Evolutionary conservation across 2,888 invertebrate species (phyloP).

Genomic region (Nezara viridula): DNA sequence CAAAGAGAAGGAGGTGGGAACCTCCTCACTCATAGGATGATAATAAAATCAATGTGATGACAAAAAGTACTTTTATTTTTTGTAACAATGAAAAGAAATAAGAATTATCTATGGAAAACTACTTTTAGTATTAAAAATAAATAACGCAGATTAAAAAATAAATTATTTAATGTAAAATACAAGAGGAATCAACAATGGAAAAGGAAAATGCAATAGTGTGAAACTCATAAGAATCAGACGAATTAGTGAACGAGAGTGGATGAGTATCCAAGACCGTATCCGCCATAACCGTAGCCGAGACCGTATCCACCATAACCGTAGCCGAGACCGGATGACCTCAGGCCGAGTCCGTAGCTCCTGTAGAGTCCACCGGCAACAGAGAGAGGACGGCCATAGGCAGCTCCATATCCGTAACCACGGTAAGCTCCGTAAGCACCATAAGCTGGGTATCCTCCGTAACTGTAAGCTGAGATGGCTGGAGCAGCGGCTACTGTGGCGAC

Average conservation of each 20-base stretch:
- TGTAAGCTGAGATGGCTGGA: constrained; percentile 60
- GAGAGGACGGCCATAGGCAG: not conserved
- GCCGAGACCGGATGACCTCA: constrained; percentile 32
- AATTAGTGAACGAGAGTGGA: constrained; percentile 22
- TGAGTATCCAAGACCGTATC: constrained; percentile 44
- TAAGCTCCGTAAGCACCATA: not conserved
- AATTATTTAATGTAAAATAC: too few species aligned
- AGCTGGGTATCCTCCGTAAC: constrained; percentile 24
- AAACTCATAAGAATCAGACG: too few species aligned
- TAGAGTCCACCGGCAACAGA: constrained; percentile 11
- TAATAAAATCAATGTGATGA: too few species aligned
- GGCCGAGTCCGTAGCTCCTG: constrained; percentile 28
- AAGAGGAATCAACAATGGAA: not conserved
- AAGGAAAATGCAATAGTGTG: too few species aligned
- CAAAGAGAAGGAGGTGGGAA: too few species aligned
- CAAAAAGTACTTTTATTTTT: too few species aligned
- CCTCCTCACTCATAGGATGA: too few species aligned
- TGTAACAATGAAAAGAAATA: too few species aligned
- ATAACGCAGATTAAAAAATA: too few species aligned
- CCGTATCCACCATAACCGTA: constrained; percentile 39
- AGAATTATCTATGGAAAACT: too few species aligned
- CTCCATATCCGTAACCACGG: constrained; percentile 32
- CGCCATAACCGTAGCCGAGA: constrained; percentile 44
- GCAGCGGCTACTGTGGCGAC: constrained; percentile 66
- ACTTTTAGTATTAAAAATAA: too few species aligned